Evolutionary conservation across 2,113 vertebrate species (phyloP).

Genomic region (Scopus umbretta): DNA sequence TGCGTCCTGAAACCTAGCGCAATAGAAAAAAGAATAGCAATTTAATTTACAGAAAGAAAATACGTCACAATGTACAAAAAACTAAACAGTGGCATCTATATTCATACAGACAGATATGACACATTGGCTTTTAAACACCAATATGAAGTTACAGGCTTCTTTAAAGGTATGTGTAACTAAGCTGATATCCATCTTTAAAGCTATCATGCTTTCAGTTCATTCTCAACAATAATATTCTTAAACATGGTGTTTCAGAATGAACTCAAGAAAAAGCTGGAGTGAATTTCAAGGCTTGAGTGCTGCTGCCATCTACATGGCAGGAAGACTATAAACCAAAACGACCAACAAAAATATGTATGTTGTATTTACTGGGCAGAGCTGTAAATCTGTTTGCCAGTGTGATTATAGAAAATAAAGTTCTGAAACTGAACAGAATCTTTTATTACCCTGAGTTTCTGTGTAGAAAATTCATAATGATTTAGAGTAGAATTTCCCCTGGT

Average conservation of each 20-base stretch:
- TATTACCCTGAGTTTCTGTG: not conserved
- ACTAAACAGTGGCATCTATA: not conserved
- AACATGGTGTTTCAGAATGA: not conserved
- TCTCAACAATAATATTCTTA: not conserved
- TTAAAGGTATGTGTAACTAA: not conserved
- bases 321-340: constrained; percentile 52
- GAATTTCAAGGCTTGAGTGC: constrained; percentile 69
- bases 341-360: not conserved
- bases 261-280: not conserved
- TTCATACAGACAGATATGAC: not conserved
- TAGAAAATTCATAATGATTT: not conserved
- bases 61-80: not conserved
- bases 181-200: constrained; percentile 20
- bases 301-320: constrained; percentile 76
- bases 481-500: not conserved
- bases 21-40: not conserved
- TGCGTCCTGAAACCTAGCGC: not conserved
- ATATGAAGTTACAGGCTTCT: not conserved
- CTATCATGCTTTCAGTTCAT: constrained; percentile 1
- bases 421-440: not conserved
- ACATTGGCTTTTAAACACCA: constrained; percentile 19
- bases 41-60: not conserved
- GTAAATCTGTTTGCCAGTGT: not conserved
- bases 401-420: not conserved
- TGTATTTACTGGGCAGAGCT: not conserved